These are phyloP conservation scores for Ceratothoa steindachneri DNA, from an alignment of 2,888 invertebrate species.

Conservation along the genomic window DNA sequence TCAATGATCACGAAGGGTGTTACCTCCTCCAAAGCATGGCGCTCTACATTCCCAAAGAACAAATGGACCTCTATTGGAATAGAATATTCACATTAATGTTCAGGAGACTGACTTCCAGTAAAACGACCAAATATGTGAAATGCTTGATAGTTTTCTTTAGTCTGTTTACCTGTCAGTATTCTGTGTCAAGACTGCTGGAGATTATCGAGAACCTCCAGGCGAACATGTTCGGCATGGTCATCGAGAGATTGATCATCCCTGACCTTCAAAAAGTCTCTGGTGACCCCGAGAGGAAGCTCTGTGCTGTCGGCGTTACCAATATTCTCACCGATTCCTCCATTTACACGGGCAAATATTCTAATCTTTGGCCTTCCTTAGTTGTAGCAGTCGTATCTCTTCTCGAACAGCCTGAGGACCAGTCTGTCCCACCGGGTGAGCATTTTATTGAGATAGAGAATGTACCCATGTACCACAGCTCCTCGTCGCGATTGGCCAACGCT, in stretches of 20 bases:
- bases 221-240: slow-evolving; percentile 93
- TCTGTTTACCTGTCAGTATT: slow-evolving; percentile 76
- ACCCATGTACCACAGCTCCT: slow-evolving; percentile 80
- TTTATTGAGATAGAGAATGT: slow-evolving; percentile 82
- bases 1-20: slow-evolving; percentile 84
- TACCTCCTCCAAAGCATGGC: slow-evolving; percentile 75
- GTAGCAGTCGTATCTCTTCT: slow-evolving; percentile 77
- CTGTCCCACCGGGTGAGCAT: slow-evolving; percentile 68
- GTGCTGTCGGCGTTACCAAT: slow-evolving; percentile 82
- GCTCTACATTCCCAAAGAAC: slow-evolving; percentile 59
- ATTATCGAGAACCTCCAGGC: slow-evolving; percentile 80
- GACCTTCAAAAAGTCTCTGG: slow-evolving; percentile 85
- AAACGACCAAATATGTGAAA: slow-evolving; percentile 91
- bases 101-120: slow-evolving; percentile 83
- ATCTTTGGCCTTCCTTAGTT: slow-evolving; percentile 56
- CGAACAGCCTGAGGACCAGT: slow-evolving; percentile 81
- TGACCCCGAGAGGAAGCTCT: slow-evolving; percentile 77
- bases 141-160: slow-evolving; percentile 86
- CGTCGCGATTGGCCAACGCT: slow-evolving; percentile 82
- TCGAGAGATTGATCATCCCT: slow-evolving; percentile 78
- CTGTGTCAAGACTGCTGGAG: slow-evolving; percentile 68
- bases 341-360: slow-evolving; percentile 63
- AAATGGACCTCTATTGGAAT: slow-evolving; percentile 71
- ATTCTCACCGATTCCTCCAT: slow-evolving; percentile 72
- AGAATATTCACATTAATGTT: slow-evolving; percentile 89